Conservation (phyloP, 2,797 vertebrate species). For the Champsocephalus esox region DNA sequence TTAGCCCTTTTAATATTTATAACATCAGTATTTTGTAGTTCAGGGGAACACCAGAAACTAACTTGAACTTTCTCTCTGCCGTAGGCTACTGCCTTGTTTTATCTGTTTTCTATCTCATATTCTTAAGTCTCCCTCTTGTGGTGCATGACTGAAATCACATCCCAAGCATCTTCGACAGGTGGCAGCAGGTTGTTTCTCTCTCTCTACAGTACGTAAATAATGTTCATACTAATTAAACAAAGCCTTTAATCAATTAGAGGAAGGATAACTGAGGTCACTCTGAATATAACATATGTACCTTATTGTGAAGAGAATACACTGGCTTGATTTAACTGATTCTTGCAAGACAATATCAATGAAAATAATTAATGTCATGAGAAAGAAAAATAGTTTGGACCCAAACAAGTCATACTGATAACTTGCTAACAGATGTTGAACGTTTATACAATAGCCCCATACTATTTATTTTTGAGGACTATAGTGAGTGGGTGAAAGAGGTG, state of each 20-base stretch:
- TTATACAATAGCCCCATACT: not conserved
- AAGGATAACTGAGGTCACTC: not conserved
- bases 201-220: not conserved
- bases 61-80: not conserved
- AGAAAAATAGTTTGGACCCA: not conserved
- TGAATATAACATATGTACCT: not conserved
- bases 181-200: not conserved
- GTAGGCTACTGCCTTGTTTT: not conserved
- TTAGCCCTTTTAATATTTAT: not conserved
- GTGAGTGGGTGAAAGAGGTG: not conserved
- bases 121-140: slow-evolving; percentile 68
- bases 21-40: fast-evolving
- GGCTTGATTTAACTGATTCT: not conserved
- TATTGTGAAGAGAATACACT: not conserved
- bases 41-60: fast-evolving
- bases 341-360: too few species aligned
- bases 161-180: slow-evolving; percentile 42
- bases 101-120: slow-evolving; percentile 8
- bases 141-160: slow-evolving; percentile 50
- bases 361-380: not conserved
- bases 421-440: slow-evolving; percentile 3
- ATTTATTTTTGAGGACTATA: fast-evolving
- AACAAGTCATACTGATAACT: not conserved
- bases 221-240: not conserved
- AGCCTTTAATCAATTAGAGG: not conserved